Evolutionary conservation across 2,888 invertebrate species (phyloP).

Genomic region (Sympetrum striolatum): DNA sequence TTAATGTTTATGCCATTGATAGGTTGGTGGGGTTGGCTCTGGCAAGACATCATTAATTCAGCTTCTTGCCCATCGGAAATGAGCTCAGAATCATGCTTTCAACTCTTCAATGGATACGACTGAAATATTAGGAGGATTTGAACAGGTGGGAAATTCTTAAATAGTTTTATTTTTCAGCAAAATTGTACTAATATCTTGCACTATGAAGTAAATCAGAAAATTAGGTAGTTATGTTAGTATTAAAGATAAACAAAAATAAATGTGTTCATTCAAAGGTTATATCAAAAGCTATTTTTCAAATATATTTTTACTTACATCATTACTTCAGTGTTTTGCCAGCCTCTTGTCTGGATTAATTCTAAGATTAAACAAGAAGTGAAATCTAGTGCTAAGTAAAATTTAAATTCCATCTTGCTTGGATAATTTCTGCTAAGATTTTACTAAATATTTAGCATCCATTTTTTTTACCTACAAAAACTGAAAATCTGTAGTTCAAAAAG

Average conservation of each 20-base stretch:
- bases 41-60: slow-evolving; percentile 84
- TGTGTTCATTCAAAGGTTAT: not conserved
- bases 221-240: not conserved
- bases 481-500: no score
- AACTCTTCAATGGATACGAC: slow-evolving; percentile 94
- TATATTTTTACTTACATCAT: no score
- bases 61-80: slow-evolving; percentile 75
- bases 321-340: no score
- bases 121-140: slow-evolving; percentile 95
- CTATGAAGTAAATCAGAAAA: not conserved
- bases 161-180: slow-evolving; percentile 53
- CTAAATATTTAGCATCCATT: no score
- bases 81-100: slow-evolving; percentile 77
- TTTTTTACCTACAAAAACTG: no score
- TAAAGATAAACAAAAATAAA: not conserved
- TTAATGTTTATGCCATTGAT: slow-evolving; percentile 47
- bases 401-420: no score
- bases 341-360: no score
- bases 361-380: no score
- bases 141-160: slow-evolving; percentile 71
- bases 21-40: slow-evolving; percentile 77
- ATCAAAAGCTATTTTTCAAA: no score
- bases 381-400: no score
- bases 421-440: no score
- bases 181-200: not conserved